phyloP scores from a whole-genome alignment of 2,888 invertebrate genomes.

The Aradus depressus region DNA sequence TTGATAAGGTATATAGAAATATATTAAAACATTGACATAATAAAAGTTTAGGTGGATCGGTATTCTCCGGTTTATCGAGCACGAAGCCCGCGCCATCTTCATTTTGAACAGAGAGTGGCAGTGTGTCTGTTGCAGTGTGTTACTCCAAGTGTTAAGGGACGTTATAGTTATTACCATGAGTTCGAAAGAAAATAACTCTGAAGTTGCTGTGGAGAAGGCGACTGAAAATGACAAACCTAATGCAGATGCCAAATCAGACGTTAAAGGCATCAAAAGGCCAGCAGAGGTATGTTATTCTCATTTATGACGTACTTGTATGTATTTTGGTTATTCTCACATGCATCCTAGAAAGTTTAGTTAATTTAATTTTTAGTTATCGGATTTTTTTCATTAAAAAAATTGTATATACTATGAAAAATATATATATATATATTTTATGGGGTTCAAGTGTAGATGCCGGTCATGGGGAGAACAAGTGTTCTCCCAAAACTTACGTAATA shows the following conservation, averaged over 20 bases:
- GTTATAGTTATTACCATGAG: constrained; percentile 45
- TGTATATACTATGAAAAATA: too few species aligned
- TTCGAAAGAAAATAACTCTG: constrained; percentile 71
- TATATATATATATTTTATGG: too few species aligned
- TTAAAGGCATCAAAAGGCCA: constrained; percentile 78
- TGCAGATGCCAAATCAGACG: constrained; percentile 63
- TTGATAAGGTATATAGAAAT: too few species aligned
- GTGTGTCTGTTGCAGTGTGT: constrained; percentile 33
- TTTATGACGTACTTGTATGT: not conserved
- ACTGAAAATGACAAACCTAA: constrained; percentile 61
- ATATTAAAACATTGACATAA: too few species aligned
- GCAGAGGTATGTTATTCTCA: constrained; percentile 63
- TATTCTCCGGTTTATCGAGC: constrained; percentile 39
- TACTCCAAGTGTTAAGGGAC: constrained; percentile 29
- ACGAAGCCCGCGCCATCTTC: constrained; percentile 67
- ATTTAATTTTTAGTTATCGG: too few species aligned
- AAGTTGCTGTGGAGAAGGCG: constrained; percentile 74
- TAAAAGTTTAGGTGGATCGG: too few species aligned
- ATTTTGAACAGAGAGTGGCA: constrained; percentile 64
- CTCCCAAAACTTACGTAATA: too few species aligned
- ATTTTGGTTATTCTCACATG: too few species aligned
- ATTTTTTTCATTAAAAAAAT: too few species aligned
- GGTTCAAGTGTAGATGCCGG: too few species aligned
- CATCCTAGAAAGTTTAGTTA: too few species aligned
- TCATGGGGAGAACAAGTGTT: too few species aligned